phyloP scores from a whole-genome alignment of 2,113 vertebrate genomes.

The Campylorhamphus procurvoides region DNA sequence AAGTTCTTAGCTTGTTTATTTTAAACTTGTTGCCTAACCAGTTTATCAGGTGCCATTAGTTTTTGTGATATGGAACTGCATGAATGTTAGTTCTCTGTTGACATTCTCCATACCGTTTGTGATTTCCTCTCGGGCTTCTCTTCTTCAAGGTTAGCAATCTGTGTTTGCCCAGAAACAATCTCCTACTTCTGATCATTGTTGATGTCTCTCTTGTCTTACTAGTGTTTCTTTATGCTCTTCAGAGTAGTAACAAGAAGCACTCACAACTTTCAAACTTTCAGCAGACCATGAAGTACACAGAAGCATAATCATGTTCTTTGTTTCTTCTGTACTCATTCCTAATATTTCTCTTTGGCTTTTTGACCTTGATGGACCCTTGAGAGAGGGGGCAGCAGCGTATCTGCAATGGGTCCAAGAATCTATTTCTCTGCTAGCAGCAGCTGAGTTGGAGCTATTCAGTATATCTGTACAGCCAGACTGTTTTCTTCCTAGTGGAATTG shows the following conservation, averaged over 20 bases:
- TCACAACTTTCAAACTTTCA: slow-evolving; percentile 12
- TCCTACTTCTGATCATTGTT: slow-evolving; percentile 1
- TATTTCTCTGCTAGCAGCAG: neutral
- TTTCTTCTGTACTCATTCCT: slow-evolving; percentile 43
- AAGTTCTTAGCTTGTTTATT: neutral
- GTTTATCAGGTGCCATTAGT: neutral
- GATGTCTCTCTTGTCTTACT: neutral
- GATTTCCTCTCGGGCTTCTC: neutral
- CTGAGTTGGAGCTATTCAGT: neutral
- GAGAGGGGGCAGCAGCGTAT: neutral
- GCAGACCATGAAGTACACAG: neutral
- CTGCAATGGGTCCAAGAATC: neutral
- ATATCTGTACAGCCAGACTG: neutral
- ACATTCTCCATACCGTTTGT: neutral
- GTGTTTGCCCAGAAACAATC: neutral
- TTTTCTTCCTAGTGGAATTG: neutral
- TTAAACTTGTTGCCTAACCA: slow-evolving; percentile 17
- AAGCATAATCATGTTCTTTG: neutral
- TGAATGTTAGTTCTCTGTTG: slow-evolving; percentile 18
- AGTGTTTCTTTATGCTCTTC: slow-evolving; percentile 4
- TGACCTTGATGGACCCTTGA: neutral
- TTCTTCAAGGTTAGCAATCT: slow-evolving; percentile 1
- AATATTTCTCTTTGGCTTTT: slow-evolving; percentile 38
- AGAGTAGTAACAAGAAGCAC: neutral
- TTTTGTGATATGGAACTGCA: slow-evolving; percentile 1